Evolutionary conservation across 2,888 invertebrate species (phyloP), one percentile per base, ranked within the genome.

Genomic region (Cyrtodaria siliqua): DNA sequence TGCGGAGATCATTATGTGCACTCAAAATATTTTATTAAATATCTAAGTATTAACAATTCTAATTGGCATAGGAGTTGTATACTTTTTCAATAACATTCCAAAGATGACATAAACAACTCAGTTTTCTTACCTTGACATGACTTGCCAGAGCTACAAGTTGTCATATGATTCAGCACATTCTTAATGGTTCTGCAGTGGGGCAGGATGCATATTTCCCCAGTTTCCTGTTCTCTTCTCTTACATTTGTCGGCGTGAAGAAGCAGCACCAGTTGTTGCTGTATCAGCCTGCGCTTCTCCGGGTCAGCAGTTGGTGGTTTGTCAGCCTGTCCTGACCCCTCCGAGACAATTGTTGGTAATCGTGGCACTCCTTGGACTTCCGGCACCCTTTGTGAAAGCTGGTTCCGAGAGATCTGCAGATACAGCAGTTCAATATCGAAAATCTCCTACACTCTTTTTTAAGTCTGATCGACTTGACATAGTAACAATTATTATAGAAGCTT

Each of bases 101-200:
- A n/a, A n/a, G n/a, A n/a, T n/a, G n/a, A n/a, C n/a, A n/a, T n/a
- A n/a, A n/a, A n/a, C n/a, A n/a, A n/a, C n/a, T n/a, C n/a, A n/a
- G n/a, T n/a, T 33, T 33, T 26, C 86, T 79, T 83, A 94, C 94
- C 93, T 84, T 87, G 89, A 87, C 93, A 94, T 47, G 90, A 88
- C 84, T 94, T 93, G 63, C 99, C 99, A 20, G 97, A 96, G 93
- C 96, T 96, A 94, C 99, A 99, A 14, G 96, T 97, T 85, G 98
- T 98, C 99, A 99, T 99, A 91, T 99, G 99, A 89, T 96, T 97
- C 82, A 99, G 94, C 18, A 99, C 99, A 87, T 97, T 97, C 93
- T 99, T 99, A 99, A 99, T 99, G 3, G 99, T 99, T 93, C 97
- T 96, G 94, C 99, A 99, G 93, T 99, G 99, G n/a, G 98, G 98